Percentiles rank a stretch among this genome's conserved stretches.
These are phyloP conservation scores for Cetonia aurata DNA, from an alignment of 2,888 invertebrate genomes.

Conservation along the genomic window DNA sequence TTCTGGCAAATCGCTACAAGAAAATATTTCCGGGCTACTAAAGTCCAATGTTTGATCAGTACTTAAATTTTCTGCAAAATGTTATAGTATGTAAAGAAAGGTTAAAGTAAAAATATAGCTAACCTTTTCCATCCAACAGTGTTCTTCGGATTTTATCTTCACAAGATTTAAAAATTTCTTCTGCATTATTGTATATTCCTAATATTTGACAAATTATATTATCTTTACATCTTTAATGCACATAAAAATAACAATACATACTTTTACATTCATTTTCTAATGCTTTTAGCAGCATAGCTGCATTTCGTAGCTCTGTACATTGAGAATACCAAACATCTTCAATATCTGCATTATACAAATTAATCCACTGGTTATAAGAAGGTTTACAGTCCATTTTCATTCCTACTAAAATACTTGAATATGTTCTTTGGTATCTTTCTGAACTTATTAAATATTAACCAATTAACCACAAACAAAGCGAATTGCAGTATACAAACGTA, in stretches of 20 bases:
- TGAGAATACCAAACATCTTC: conserved; percentile 33
- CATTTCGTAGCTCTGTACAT: conserved; percentile 32
- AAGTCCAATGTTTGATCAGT: neutral
- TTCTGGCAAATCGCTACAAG: neutral
- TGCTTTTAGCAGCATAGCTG: conserved; percentile 40
- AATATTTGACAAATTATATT: neutral
- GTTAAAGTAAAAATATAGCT: neutral
- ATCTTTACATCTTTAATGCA: neutral
- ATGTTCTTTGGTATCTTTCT: too few relatives aligned
- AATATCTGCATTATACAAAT: conserved; percentile 28
- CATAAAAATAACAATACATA: conserved; percentile 1
- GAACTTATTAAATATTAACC: too few relatives aligned
- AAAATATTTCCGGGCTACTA: conserved; percentile 9
- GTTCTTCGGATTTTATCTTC: neutral
- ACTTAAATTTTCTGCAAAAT: conserved; percentile 21
- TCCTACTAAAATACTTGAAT: too few relatives aligned
- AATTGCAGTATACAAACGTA: too few relatives aligned
- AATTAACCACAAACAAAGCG: too few relatives aligned
- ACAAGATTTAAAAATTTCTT: neutral
- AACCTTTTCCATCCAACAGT: conserved; percentile 9
- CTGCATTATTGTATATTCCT: conserved; percentile 11
- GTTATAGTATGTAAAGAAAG: neutral
- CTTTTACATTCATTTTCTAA: conserved; percentile 39
- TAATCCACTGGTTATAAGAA: too few relatives aligned
- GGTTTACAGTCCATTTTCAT: too few relatives aligned